A percentile compares a stretch with the other conserved stretches of the same genome.
phyloP scores from a whole-genome alignment of 1,140 invertebrate genomes.

The Trachelipus rathkii region DNA sequence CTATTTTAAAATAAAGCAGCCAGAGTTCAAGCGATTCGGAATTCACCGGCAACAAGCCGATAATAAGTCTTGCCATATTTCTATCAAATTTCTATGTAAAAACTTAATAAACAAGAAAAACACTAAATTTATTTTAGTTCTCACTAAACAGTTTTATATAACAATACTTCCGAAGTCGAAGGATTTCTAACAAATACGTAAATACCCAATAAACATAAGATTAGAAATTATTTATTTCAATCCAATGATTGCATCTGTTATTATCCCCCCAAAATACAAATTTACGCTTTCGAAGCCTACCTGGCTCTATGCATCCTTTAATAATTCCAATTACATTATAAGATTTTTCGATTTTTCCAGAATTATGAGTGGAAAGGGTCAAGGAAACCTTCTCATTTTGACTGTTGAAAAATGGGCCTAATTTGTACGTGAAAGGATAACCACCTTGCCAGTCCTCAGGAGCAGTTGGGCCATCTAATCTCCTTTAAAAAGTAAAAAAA shows the following conservation, averaged over 20 bases:
- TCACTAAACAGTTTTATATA: no score
- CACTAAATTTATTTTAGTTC: no score
- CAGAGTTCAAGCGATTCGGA: no score
- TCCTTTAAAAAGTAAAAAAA: constrained; percentile 20
- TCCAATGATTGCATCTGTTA: neutral
- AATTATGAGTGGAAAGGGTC: constrained; percentile 9
- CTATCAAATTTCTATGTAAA: no score
- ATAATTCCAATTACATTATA: constrained; percentile 47
- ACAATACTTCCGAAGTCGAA: no score
- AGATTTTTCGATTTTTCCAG: constrained; percentile 39
- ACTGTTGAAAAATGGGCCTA: constrained; percentile 49
- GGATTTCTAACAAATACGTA: no score
- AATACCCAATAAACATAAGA: no score
- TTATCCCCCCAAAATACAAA: neutral
- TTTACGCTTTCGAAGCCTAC: constrained; percentile 2
- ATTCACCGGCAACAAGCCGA: no score
- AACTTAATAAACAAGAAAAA: no score
- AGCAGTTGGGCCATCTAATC: constrained; percentile 47
- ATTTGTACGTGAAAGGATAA: constrained; percentile 53
- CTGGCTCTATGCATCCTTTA: constrained; percentile 45
- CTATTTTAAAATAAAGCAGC: no score
- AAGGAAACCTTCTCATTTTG: neutral
- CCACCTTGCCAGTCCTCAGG: constrained; percentile 52
- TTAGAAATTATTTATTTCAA: no score
- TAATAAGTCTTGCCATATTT: no score